phyloP scores from a whole-genome alignment of 1,140 invertebrate genomes.

The Drosophila persimilis region DNA sequence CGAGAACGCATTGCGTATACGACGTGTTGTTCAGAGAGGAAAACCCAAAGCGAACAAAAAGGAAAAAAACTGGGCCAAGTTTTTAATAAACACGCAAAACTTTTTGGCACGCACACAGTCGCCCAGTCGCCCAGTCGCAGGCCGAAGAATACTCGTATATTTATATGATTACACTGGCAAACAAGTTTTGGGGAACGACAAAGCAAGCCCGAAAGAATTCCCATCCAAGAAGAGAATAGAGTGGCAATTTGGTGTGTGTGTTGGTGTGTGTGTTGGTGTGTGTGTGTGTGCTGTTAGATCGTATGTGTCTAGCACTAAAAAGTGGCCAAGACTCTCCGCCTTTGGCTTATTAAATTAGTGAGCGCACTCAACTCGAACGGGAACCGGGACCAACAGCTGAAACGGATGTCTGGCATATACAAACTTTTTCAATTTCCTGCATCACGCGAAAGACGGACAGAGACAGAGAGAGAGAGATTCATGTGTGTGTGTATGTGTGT shows the following conservation, averaged over 20 bases:
- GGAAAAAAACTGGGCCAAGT: conserved; percentile 55
- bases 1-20: conserved; percentile 24
- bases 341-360: conserved; percentile 76
- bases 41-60: background rate
- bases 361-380: conserved; percentile 58
- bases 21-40: conserved; percentile 2
- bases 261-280: too few species aligned
- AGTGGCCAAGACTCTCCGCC: conserved; percentile 59
- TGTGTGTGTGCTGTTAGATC: conserved; percentile 10
- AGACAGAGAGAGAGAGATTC: background rate
- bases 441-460: background rate
- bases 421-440: conserved; percentile 80
- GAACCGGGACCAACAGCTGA: conserved; percentile 37
- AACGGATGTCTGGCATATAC: conserved; percentile 70
- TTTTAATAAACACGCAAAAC: conserved; percentile 77
- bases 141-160: conserved; percentile 50
- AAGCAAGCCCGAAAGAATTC: conserved; percentile 15
- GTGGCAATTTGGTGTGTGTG: conserved; percentile 25
- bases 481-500: conserved; percentile 4
- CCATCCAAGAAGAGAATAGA: conserved; percentile 4
- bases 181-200: conserved; percentile 56
- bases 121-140: background rate
- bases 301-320: conserved; percentile 45
- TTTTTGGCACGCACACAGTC: conserved; percentile 42
- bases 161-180: conserved; percentile 71